Conservation (phyloP, 2,888 invertebrate species). For the Branchipolynoe longqiensis region DNA sequence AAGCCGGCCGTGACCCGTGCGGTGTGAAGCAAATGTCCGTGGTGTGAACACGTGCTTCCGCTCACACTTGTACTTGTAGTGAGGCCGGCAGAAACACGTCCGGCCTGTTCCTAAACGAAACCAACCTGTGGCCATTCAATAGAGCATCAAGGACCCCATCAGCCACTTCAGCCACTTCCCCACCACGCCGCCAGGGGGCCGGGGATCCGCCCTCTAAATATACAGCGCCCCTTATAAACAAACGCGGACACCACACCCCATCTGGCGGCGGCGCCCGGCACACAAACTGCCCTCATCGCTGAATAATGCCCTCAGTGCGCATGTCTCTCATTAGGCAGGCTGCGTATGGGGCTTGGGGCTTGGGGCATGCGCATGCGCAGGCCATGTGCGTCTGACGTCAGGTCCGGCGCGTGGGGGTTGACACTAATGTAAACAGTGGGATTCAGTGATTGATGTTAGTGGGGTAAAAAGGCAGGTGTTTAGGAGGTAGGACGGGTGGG, state of each 20-base stretch:
- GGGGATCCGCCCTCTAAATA: slow-evolving; percentile 27
- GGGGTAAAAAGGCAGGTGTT: slow-evolving; percentile 9
- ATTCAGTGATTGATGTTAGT: slow-evolving; percentile 41
- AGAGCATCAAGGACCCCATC: too few relatives aligned
- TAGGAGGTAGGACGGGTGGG: too few relatives aligned
- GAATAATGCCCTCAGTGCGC: neutral
- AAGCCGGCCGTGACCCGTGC: too few relatives aligned
- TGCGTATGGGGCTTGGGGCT: too few relatives aligned
- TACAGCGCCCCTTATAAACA: slow-evolving; percentile 32
- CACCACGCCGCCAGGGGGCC: neutral
- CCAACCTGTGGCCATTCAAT: slow-evolving; percentile 44
- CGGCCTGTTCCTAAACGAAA: slow-evolving; percentile 28
- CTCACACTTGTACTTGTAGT: too few relatives aligned
- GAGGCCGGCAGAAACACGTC: too few relatives aligned
- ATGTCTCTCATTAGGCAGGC: slow-evolving; percentile 47
- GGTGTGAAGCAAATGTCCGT: too few relatives aligned
- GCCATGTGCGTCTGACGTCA: slow-evolving; percentile 48
- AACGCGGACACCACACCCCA: slow-evolving; percentile 33
- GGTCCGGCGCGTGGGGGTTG: neutral
- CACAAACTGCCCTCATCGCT: slow-evolving; percentile 17
- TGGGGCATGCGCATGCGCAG: slow-evolving; percentile 29
- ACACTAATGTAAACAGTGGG: slow-evolving; percentile 24
- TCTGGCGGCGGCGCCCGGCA: slow-evolving; percentile 21
- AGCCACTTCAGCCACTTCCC: too few relatives aligned
- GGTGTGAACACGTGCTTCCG: too few relatives aligned